phyloP scores from a whole-genome alignment of 1,140 invertebrate species.

The Caenorhabditis briggsae region DNA sequence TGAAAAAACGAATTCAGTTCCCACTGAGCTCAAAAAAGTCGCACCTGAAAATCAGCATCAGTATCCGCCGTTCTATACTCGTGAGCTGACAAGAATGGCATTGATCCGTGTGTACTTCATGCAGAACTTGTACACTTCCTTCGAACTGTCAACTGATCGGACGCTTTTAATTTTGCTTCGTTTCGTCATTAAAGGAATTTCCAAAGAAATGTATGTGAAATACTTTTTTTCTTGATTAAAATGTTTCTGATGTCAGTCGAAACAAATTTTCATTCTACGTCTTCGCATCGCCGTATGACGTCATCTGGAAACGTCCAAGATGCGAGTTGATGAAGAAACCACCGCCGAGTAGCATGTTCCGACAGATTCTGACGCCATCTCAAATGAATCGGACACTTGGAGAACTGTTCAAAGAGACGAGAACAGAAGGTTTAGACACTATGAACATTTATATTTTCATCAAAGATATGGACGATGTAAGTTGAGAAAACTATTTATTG shows the following conservation, averaged over 20 bases:
- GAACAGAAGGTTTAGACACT: neutral
- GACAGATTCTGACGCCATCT: neutral
- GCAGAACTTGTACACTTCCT: slow-evolving; percentile 14
- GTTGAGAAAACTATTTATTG: neutral
- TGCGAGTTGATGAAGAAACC: slow-evolving; percentile 29
- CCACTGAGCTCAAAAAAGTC: neutral
- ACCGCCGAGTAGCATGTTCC: neutral
- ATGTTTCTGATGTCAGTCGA: neutral
- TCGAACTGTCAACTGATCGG: slow-evolving; percentile 7
- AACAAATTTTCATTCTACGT: slow-evolving; percentile 42
- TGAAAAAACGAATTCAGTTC: no score
- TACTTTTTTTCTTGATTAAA: neutral
- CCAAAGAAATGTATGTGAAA: slow-evolving; percentile 2
- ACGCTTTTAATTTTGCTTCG: neutral
- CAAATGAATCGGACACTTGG: slow-evolving; percentile 9
- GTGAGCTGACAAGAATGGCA: neutral
- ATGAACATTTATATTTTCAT: slow-evolving; percentile 35
- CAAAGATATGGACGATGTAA: slow-evolving; percentile 27
- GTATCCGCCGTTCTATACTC: neutral
- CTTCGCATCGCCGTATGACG: slow-evolving; percentile 25
- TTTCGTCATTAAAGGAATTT: neutral
- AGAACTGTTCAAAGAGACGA: neutral
- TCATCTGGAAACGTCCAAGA: slow-evolving; percentile 17
- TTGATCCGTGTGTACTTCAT: slow-evolving; percentile 6
- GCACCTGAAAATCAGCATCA: neutral